phyloP scores from a whole-genome alignment of 1,140 invertebrate species.

The Ceratitis capitata region DNA sequence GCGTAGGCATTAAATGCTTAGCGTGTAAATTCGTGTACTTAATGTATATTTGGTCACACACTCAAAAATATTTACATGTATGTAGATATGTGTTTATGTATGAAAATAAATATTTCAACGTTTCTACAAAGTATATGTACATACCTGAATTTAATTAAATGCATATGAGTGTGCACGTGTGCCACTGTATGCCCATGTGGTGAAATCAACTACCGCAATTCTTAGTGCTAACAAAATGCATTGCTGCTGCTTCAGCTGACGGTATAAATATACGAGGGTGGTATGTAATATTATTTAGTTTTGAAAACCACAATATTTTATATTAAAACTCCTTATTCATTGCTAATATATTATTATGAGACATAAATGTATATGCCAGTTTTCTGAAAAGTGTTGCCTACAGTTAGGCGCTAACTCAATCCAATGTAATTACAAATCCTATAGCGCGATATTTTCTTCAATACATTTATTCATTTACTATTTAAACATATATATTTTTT shows the following conservation, averaged over 20 bases:
- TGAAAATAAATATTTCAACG: no score
- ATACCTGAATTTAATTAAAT: neutral
- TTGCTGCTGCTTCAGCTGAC: neutral
- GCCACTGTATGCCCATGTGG: neutral
- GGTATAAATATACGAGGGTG: neutral
- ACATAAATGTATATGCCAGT: no score
- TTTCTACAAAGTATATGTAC: neutral
- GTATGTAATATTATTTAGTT: no score
- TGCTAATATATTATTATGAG: no score
- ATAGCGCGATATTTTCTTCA: no score
- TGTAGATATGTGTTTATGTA: neutral
- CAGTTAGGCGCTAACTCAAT: neutral
- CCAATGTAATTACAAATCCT: no score
- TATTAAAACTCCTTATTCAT: no score
- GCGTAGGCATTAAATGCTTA: slow-evolving; percentile 19
- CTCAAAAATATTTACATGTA: neutral
- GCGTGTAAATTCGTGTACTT: neutral
- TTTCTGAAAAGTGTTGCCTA: neutral
- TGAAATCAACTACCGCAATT: slow-evolving; percentile 8
- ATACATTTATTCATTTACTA: no score
- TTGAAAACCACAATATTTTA: no score
- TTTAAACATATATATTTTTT: neutral
- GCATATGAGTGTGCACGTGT: neutral
- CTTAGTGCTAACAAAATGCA: neutral
- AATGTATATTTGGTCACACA: neutral